phyloP scores from a whole-genome alignment of 2,888 invertebrate species.

The Monochamus alternatus region DNA sequence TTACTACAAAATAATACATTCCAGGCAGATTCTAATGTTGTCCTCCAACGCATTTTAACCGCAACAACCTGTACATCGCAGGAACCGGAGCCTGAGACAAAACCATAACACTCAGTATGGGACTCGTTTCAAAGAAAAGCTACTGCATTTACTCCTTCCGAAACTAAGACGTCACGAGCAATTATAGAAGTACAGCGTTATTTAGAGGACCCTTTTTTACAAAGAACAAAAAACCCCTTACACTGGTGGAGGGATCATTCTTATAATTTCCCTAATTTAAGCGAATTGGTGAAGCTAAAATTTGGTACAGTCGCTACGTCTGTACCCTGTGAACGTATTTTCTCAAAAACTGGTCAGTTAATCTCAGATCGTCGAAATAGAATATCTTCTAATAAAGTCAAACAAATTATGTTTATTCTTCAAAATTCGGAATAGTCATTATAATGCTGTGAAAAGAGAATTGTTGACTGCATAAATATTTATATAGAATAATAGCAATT shows the following conservation, averaged over 20 bases:
- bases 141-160: conserved; percentile 5
- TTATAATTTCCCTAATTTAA: no score
- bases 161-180: neutral
- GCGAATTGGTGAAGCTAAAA: neutral
- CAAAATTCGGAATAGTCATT: neutral
- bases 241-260: neutral
- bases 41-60: conserved; percentile 19
- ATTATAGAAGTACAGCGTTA: conserved; percentile 5
- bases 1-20: conserved; percentile 15
- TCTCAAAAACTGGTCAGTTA: conserved; percentile 10
- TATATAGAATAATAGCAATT: no score
- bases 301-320: no score
- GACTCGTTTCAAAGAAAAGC: no score
- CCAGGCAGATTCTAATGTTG: conserved; percentile 21
- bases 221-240: neutral
- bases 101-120: no score
- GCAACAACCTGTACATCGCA: conserved; percentile 10
- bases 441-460: no score
- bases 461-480: no score
- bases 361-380: neutral
- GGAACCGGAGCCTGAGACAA: conserved; percentile 29
- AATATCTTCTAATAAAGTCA: neutral
- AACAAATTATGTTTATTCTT: conserved; percentile 13
- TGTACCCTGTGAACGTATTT: no score
- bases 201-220: conserved; percentile 5